Evolutionary conservation across 2,888 invertebrate genomes (phyloP), one percentile per base, ranked within the genome.

Genomic region (Drosophila suboccidentalis): DNA sequence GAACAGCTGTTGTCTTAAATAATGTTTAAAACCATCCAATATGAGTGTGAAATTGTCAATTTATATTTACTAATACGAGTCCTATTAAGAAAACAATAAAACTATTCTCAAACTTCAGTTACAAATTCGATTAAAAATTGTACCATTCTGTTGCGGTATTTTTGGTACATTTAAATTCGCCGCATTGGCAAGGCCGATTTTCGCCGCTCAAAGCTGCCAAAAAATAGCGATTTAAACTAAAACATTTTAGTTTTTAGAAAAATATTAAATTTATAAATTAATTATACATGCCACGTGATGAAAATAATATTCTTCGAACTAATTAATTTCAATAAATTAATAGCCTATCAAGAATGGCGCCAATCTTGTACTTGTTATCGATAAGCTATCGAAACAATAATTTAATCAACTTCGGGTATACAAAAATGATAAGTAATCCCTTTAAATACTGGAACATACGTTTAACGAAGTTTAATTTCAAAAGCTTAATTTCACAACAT

Each of bases 1-100:
- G 36, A 64, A 77, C 70, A 79, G 68, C 66, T 73, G 66, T 46
- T 63, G 3, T 1, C 22, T 22, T 15, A 2, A 6, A 1, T 13
- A 55, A 8, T 29, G 19, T 38, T 4, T 13, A 17, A 1, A 47
- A 9, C 5, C 9, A 46, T 10, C n/a, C 5, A 11, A 2, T 17
- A 6, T 0, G 4, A 46, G n/a, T 41, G 11, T n/a, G 26, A 2
- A 26, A 11, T 1, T 22, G 1, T 10, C 1, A 13, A 11, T 4
- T 8, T 19, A 34, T 19, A 13, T 5, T 19, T 17, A 9, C 2
- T 29, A 10, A 11, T 4, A 47, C 15, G 11, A 32, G 1, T 8
- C 13, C 3, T 1, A 10, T 36, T 29, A 47, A 4, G 1, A 15
- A 29, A 15, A 29, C 2, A 15, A 15, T 5, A 29, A 10, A 29